These are phyloP conservation scores for Heteractis magnifica DNA, from an alignment of 92 coral and sea anemone species.

Conservation along the genomic window DNA sequence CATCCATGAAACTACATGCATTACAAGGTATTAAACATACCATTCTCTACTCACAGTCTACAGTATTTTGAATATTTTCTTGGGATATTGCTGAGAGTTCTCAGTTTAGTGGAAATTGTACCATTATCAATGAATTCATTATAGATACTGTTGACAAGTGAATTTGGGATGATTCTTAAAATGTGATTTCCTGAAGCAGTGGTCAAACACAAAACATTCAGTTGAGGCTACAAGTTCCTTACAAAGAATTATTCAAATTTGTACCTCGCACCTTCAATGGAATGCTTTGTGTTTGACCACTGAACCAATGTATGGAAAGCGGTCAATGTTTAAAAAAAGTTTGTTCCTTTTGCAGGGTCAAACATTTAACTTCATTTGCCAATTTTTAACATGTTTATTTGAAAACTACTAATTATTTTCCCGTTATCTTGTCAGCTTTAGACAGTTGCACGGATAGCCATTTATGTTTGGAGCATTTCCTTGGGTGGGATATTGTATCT, in stretches of 20 bases:
- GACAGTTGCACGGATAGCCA: conserved; percentile 85
- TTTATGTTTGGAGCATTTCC: conserved; percentile 87
- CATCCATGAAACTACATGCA: conserved; percentile 85
- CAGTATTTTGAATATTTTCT: neutral
- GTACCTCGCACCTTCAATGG: no score
- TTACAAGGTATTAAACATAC: conserved; percentile 68
- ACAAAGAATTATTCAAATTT: no score
- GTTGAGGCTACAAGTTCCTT: neutral
- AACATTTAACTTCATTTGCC: neutral
- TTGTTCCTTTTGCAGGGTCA: no score
- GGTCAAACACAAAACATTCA: no score
- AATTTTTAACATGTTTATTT: neutral
- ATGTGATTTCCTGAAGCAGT: neutral
- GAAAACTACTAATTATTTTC: neutral
- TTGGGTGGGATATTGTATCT: conserved; percentile 65
- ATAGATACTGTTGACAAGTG: no score
- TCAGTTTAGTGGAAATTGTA: no score
- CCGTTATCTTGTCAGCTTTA: conserved; percentile 58
- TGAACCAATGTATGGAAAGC: no score
- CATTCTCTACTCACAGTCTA: neutral
- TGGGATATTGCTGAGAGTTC: neutral
- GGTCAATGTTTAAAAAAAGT: no score
- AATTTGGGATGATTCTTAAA: no score
- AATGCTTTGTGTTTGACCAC: no score
- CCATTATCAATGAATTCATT: no score